These are phyloP conservation scores for Anoplolepis gracilipes DNA, from an alignment of 1,140 invertebrate species.

Conservation along the genomic window DNA sequence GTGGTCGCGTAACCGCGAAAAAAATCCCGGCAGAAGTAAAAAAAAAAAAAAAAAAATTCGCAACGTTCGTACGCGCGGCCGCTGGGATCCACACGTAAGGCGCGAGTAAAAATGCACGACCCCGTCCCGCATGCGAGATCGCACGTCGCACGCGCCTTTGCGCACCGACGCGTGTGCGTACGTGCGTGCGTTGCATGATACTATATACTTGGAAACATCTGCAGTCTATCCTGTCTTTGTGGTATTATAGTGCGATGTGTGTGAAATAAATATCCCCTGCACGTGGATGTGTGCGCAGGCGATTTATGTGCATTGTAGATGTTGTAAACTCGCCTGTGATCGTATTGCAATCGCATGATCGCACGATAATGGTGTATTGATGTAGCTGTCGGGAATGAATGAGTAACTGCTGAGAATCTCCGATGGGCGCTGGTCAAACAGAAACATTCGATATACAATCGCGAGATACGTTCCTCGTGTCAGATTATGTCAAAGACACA, in stretches of 20 bases:
- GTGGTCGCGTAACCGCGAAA: constrained; percentile 54
- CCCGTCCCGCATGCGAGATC: constrained; percentile 67
- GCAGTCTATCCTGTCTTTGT: constrained; percentile 37
- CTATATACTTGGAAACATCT: constrained; percentile 17
- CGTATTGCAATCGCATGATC: constrained; percentile 54
- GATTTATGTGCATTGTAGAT: constrained; percentile 39
- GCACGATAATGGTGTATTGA: constrained; percentile 60
- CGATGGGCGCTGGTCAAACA: constrained; percentile 8
- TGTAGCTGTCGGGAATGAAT: constrained; percentile 55
- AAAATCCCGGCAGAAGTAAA: constrained; percentile 27
- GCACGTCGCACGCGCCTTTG: constrained; percentile 61
- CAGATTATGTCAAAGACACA: background rate
- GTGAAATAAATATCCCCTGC: background rate
- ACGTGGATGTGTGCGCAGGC: constrained; percentile 17
- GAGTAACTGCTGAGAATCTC: constrained; percentile 32
- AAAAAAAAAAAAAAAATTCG: background rate
- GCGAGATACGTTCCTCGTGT: background rate
- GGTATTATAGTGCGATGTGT: constrained; percentile 33
- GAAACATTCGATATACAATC: background rate
- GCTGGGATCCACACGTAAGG: constrained; percentile 33
- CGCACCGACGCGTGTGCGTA: constrained; percentile 22
- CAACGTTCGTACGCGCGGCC: background rate
- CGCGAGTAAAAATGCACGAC: constrained; percentile 61
- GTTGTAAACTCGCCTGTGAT: constrained; percentile 46
- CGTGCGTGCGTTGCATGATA: constrained; percentile 65